Evolutionary conservation across 1,140 invertebrate genomes (phyloP), one percentile per base, ranked within the genome.

Genomic region (Tetramorium alpestre): DNA sequence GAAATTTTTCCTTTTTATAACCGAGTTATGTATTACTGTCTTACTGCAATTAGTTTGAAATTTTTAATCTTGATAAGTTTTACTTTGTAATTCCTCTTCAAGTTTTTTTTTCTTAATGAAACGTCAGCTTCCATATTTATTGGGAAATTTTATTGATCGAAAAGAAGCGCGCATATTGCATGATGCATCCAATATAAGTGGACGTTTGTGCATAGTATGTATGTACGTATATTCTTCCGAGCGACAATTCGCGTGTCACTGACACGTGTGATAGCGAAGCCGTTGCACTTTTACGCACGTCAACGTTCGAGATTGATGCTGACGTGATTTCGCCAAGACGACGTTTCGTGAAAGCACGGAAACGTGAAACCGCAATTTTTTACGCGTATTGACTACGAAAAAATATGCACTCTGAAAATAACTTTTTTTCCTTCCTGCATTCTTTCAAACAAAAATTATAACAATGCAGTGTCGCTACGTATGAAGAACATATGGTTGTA

Each of bases 271-370:
- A 47, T 51, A 65, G 18, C 25, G 65, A 6, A 58, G 25, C 49
- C 51, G 78, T 72, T 73, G 54, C 67, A 82, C 67, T 82, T 81
- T 82, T 73, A 72, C 38, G 18, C 47, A 41, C 25, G 67, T 72
- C 67, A 73, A 60, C 51, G 67, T 73, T 54, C 41, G 51, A 82
- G 67, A 82, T 82, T 73, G 80, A 82, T 82, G 80, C 70, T 38
- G 67, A 81, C 64, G 47, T 60, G 80, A 73, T 82, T 82, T 72
- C 18, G 41, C 41, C 11, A 25, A 58, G 51, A 47, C 22, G 49
- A 56, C 51, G 11, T 82, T 18, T 44, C 38, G 22, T 38, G 16
- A 72, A 58, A 4, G 38, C 51, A n/a, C 13, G 18, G 38, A 72
- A 56, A 54, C 10, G 49, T 18, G 22, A 72, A 3, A 6, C 38